Evolutionary conservation across 1,140 invertebrate species (phyloP).

Genomic region (Cydia fagiglandana): DNA sequence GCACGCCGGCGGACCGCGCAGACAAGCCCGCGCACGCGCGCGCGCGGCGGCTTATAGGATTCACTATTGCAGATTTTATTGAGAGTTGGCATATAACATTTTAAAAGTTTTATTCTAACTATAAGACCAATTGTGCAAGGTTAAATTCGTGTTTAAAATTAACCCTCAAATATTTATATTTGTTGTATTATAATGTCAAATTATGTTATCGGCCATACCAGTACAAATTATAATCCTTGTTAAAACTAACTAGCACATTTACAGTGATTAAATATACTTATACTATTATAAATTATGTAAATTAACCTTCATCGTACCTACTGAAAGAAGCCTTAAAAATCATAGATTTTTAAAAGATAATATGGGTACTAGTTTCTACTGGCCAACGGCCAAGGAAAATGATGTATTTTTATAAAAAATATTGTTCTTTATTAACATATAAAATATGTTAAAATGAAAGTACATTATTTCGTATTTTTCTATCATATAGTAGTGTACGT

Average conservation of each 20-base stretch:
- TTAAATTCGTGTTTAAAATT: constrained; percentile 27
- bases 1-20: background rate
- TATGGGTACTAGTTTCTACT: constrained; percentile 73
- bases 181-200: constrained; percentile 30
- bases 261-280: constrained; percentile 72
- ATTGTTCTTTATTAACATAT: constrained; percentile 79
- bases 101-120: constrained; percentile 41
- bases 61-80: constrained; percentile 62
- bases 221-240: constrained; percentile 71
- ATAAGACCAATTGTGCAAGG: constrained; percentile 24
- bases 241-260: constrained; percentile 66
- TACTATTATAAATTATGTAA: constrained; percentile 72
- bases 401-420: constrained; percentile 78
- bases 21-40: background rate
- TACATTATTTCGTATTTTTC: constrained; percentile 78
- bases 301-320: constrained; percentile 71
- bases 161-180: constrained; percentile 26
- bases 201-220: constrained; percentile 68
- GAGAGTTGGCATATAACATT: constrained; percentile 57
- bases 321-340: constrained; percentile 77
- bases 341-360: constrained; percentile 74
- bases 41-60: background rate
- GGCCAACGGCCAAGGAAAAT: constrained; percentile 61
- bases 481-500: constrained; percentile 70
- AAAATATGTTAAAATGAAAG: constrained; percentile 78